phyloP scores from a whole-genome alignment of 2,797 vertebrate genomes.

The Enteromius radiatus region DNA sequence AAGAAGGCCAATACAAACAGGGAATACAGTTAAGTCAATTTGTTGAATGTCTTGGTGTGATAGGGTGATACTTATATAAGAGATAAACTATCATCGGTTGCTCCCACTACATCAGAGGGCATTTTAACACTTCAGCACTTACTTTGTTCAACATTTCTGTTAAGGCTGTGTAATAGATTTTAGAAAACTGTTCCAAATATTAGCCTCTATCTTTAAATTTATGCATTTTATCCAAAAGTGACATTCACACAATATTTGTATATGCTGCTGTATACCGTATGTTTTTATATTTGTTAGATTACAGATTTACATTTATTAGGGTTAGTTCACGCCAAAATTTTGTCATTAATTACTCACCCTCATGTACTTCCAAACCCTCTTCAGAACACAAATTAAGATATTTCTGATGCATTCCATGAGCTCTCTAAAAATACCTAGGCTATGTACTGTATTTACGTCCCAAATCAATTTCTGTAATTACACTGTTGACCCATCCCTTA shows the following conservation, averaged over 20 bases:
- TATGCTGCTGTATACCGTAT: background rate
- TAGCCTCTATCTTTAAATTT: background rate
- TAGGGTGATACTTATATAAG: constrained; percentile 20
- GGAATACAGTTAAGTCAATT: constrained; percentile 36
- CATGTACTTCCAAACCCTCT: no score
- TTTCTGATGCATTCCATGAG: no score
- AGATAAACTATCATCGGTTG: background rate
- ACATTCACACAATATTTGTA: background rate
- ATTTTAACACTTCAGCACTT: background rate
- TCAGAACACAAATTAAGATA: no score
- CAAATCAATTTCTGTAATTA: no score
- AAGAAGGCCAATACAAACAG: constrained; percentile 53
- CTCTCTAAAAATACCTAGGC: no score
- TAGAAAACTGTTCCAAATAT: background rate
- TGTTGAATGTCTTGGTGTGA: constrained; percentile 27
- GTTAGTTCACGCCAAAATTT: no score
- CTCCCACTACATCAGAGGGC: background rate
- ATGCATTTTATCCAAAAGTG: background rate
- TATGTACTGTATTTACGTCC: no score
- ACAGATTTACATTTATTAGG: no score
- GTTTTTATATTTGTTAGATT: background rate
- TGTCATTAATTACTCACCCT: no score
- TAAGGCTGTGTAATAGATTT: background rate
- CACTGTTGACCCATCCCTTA: no score
- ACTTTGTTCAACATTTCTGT: background rate